These are phyloP conservation scores for Barbus barbus DNA, from an alignment of 2,113 vertebrate genomes.

Conservation along the genomic window DNA sequence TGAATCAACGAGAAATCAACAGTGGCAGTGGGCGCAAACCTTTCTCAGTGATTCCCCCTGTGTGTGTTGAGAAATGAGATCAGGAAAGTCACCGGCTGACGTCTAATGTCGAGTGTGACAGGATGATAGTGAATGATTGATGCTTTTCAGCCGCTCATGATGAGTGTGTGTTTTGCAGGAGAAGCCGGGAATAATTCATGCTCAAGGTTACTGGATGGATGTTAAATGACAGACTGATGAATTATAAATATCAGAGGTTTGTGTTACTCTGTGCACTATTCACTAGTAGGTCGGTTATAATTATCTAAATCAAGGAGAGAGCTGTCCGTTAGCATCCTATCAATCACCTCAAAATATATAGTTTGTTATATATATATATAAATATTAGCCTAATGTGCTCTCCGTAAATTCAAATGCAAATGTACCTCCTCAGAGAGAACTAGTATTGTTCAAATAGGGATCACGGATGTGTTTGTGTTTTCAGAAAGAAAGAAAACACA, in stretches of 20 bases:
- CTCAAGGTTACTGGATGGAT: neutral
- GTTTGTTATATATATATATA: no score
- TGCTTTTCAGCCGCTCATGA: neutral
- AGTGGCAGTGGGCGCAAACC: neutral
- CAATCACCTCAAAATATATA: neutral
- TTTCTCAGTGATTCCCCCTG: neutral
- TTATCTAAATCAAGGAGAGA: neutral
- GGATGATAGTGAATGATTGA: neutral
- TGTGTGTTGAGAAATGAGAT: neutral
- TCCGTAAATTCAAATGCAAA: neutral
- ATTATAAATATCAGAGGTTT: neutral
- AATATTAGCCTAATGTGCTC: no score
- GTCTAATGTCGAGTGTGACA: neutral
- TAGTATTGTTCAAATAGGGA: neutral
- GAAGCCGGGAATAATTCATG: neutral
- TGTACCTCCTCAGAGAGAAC: neutral
- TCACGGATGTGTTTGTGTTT: neutral
- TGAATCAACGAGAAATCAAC: neutral
- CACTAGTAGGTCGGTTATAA: neutral
- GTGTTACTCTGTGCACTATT: no score
- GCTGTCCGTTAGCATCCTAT: neutral
- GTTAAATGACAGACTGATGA: conserved; percentile 6
- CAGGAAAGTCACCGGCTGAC: neutral
- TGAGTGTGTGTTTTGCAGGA: neutral
- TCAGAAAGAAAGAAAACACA: neutral